These are phyloP conservation scores for Sebastes fasciatus DNA, from an alignment of 2,113 vertebrate species.

Conservation along the genomic window DNA sequence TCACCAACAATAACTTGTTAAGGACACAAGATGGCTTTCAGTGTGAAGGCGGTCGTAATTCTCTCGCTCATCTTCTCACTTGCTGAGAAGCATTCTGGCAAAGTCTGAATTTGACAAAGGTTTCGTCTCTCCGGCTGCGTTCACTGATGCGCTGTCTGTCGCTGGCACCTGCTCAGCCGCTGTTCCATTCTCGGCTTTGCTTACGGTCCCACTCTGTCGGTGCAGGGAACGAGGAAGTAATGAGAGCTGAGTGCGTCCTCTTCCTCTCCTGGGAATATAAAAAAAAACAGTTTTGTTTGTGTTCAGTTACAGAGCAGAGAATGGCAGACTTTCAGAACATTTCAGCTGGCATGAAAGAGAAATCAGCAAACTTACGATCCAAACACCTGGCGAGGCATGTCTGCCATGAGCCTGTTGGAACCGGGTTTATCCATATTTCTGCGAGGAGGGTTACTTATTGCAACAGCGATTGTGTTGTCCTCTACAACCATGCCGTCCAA, in stretches of 20 bases:
- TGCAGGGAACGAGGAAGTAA: conserved; percentile 93
- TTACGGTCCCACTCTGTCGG: conserved; percentile 76
- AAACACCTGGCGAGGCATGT: conserved; percentile 82
- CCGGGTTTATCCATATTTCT: conserved; percentile 84
- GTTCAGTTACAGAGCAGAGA: background rate
- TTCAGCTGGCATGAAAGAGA: background rate
- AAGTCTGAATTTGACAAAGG: conserved; percentile 97
- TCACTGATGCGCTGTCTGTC: conserved; percentile 27
- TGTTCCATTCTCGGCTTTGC: conserved; percentile 91
- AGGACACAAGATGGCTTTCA: conserved; percentile 89
- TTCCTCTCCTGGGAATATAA: conserved; percentile 86
- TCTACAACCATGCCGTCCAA: conserved; percentile 89
- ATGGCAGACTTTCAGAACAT: background rate
- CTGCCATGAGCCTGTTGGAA: conserved; percentile 47
- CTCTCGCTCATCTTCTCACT: conserved; percentile 80
- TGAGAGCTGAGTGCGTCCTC: conserved; percentile 93
- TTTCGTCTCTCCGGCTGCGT: conserved; percentile 74
- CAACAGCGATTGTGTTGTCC: conserved; percentile 90
- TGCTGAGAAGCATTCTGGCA: conserved; percentile 93
- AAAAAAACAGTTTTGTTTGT: background rate
- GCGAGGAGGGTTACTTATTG: conserved; percentile 94
- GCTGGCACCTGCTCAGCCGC: conserved; percentile 57
- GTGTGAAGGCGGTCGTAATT: conserved; percentile 77
- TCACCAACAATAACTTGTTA: conserved; percentile 69
- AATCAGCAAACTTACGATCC: conserved; percentile 89